phyloP scores from a whole-genome alignment of 2,888 invertebrate species.

The Pristionchus entomophagus region DNA sequence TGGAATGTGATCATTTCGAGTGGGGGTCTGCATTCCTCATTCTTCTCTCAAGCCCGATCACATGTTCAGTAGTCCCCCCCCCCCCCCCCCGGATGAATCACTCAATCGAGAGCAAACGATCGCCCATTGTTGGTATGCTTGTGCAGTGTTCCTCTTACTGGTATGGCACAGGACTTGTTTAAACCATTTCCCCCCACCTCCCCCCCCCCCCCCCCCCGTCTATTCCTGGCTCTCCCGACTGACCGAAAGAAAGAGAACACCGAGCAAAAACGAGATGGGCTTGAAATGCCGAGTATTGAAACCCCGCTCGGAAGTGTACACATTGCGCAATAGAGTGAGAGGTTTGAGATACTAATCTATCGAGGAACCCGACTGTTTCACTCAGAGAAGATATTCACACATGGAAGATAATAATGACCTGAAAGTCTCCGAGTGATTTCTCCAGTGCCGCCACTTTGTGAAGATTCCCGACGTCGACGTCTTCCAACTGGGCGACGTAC shows the following conservation, averaged over 20 bases:
- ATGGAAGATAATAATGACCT: conserved; percentile 59
- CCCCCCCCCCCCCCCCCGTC: background rate
- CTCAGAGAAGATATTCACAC: too few species aligned
- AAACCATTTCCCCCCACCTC: conserved; percentile 19
- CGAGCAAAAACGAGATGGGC: background rate
- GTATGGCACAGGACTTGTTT: conserved; percentile 12
- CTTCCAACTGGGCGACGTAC: conserved; percentile 73
- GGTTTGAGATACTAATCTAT: background rate
- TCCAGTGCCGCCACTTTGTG: conserved; percentile 72
- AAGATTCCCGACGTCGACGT: conserved; percentile 75
- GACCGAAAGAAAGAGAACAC: background rate
- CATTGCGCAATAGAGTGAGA: background rate
- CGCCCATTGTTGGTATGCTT: background rate
- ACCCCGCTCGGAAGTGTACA: background rate
- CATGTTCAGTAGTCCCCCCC: conserved; percentile 24
- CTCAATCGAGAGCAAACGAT: conserved; percentile 16
- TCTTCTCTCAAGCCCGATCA: too few species aligned
- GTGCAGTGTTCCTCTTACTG: background rate
- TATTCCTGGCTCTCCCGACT: background rate
- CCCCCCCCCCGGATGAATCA: background rate
- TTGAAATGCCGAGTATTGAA: background rate
- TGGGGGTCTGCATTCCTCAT: background rate
- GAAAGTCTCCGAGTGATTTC: conserved; percentile 75
- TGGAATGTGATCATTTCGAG: background rate
- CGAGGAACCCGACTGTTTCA: too few species aligned